A percentile compares a stretch with the other conserved stretches of the same genome.
Conservation (phyloP, 2,888 invertebrate genomes). For the Apodemia hepburni region DNA sequence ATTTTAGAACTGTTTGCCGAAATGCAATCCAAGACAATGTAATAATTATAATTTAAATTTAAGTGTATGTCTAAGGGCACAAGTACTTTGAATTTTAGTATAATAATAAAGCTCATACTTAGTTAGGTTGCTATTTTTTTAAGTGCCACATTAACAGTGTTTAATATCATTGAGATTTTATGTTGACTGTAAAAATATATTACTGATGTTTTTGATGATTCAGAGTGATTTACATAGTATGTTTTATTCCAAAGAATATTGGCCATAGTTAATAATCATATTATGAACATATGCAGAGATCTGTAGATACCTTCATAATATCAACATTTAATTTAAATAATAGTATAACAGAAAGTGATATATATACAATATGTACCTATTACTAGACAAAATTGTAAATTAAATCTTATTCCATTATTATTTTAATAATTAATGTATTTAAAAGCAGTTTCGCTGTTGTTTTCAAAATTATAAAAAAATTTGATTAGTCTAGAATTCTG, state of each 20-base stretch:
- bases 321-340: too few species aligned
- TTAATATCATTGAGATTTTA: conserved; percentile 30
- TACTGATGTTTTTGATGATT: neutral
- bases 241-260: neutral
- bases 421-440: too few species aligned
- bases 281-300: too few species aligned
- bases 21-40: conserved; percentile 21
- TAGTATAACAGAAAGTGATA: too few species aligned
- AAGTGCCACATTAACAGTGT: conserved; percentile 42
- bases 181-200: conserved; percentile 9
- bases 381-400: too few species aligned
- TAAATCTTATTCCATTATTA: too few species aligned
- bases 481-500: too few species aligned
- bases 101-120: conserved; percentile 41
- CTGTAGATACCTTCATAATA: too few species aligned
- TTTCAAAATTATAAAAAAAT: too few species aligned
- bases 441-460: too few species aligned
- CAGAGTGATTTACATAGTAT: neutral
- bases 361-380: too few species aligned
- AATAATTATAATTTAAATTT: conserved; percentile 19
- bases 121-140: conserved; percentile 36
- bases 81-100: conserved; percentile 58
- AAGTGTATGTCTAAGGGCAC: conserved; percentile 50
- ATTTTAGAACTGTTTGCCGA: neutral
- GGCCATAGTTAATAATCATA: neutral